These are phyloP conservation scores for Fragum sueziense DNA, from an alignment of 2,888 invertebrate species.

Conservation along the genomic window DNA sequence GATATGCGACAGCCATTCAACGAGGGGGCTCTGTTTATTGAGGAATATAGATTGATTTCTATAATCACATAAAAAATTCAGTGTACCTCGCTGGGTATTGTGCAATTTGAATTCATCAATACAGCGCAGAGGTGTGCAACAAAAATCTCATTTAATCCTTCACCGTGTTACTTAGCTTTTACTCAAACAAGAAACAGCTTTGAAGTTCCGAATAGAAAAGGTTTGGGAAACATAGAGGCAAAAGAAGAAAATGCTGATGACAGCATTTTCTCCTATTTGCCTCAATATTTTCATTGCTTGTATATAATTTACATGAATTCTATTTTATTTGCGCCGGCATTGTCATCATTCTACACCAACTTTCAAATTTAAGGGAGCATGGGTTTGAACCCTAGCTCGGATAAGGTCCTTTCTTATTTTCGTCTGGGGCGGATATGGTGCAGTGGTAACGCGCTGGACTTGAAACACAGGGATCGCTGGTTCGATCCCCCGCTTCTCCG, in stretches of 20 bases:
- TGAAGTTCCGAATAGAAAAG: neutral
- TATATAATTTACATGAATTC: too few relatives aligned
- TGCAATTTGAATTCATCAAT: conserved; percentile 13
- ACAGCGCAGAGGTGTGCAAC: neutral
- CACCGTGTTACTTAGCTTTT: neutral
- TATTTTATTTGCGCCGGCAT: too few relatives aligned
- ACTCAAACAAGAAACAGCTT: too few relatives aligned
- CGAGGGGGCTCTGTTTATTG: neutral
- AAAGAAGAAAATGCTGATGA: neutral
- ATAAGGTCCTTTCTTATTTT: too few relatives aligned
- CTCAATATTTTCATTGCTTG: neutral
- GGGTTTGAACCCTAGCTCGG: too few relatives aligned
- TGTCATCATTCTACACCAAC: too few relatives aligned
- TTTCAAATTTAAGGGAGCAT: too few relatives aligned
- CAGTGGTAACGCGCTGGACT: too few relatives aligned
- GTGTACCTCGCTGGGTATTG: neutral
- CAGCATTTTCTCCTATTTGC: neutral
- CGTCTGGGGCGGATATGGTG: too few relatives aligned
- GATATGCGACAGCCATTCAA: neutral
- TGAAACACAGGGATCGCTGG: too few relatives aligned
- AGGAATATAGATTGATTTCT: conserved; percentile 11
- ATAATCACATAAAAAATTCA: conserved; percentile 11
- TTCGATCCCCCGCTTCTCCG: too few relatives aligned
- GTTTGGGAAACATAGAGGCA: neutral
- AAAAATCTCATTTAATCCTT: neutral